Conservation (phyloP, 2,797 vertebrate genomes). For the Anguilla marmorata region DNA sequence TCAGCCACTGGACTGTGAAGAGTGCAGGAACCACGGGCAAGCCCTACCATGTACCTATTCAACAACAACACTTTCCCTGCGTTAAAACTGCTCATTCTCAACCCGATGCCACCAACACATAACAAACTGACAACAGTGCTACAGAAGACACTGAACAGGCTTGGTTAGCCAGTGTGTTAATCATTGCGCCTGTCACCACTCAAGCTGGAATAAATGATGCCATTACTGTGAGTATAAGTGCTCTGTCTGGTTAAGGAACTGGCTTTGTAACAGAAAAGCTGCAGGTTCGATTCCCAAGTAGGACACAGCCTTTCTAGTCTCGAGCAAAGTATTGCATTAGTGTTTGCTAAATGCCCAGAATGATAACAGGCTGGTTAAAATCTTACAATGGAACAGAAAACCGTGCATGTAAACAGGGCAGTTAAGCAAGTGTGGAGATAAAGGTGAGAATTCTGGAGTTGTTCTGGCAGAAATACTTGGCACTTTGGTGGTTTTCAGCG, state of each 20-base stretch:
- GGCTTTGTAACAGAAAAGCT: too few species aligned
- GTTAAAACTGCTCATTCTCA: neutral
- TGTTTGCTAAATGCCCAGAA: neutral
- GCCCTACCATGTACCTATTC: too few species aligned
- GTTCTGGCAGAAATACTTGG: neutral
- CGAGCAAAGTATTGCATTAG: too few species aligned
- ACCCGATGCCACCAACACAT: neutral
- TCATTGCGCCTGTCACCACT: neutral
- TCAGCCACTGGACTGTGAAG: slow-evolving; percentile 2
- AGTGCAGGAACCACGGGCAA: neutral
- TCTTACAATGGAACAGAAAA: neutral
- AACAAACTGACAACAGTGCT: neutral
- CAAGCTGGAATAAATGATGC: neutral
- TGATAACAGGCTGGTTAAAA: neutral
- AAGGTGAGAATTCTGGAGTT: neutral
- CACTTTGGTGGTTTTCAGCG: neutral
- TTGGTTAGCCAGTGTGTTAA: neutral
- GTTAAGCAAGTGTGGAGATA: neutral
- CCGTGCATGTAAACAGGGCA: neutral
- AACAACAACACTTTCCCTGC: neutral
- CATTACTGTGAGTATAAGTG: neutral
- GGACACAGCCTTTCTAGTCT: too few species aligned
- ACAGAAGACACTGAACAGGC: neutral
- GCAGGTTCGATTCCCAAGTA: too few species aligned
- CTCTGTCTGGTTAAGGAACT: neutral